These are phyloP conservation scores for Omphaloscelis lunosa DNA, from an alignment of 2,888 invertebrate genomes.

Conservation along the genomic window DNA sequence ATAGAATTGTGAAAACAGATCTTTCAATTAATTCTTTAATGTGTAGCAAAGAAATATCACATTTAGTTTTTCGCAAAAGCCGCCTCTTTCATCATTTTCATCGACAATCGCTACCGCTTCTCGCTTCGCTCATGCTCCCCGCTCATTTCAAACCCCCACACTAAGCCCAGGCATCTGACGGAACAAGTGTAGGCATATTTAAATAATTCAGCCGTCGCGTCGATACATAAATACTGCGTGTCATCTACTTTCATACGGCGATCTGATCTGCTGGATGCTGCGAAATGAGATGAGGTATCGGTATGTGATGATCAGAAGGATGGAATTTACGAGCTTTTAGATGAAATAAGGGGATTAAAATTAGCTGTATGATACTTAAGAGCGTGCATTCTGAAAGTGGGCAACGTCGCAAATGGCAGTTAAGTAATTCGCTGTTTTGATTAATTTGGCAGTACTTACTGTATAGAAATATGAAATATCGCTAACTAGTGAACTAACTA, in stretches of 20 bases:
- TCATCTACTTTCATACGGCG: slow-evolving; percentile 39
- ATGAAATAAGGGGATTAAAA: neutral
- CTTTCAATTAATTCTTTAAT: neutral
- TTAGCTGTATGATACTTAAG: slow-evolving; percentile 8
- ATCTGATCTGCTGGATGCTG: slow-evolving; percentile 19
- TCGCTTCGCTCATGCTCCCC: neutral
- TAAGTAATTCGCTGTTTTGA: too few species aligned
- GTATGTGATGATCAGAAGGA: slow-evolving; percentile 1
- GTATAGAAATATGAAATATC: too few species aligned
- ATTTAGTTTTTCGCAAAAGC: neutral
- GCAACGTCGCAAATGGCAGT: too few species aligned
- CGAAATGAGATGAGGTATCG: slow-evolving; percentile 19
- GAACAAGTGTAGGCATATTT: slow-evolving; percentile 58
- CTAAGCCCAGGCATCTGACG: slow-evolving; percentile 41
- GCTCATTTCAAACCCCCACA: slow-evolving; percentile 34
- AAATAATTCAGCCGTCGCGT: slow-evolving; percentile 60
- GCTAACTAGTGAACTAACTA: too few species aligned
- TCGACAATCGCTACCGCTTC: neutral
- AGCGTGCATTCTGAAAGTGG: too few species aligned
- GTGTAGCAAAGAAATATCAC: neutral
- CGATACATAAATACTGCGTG: slow-evolving; percentile 50
- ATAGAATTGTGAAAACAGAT: neutral
- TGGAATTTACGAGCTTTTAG: neutral
- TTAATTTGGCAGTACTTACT: too few species aligned
- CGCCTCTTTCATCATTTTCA: neutral